A percentile compares a stretch with the other conserved stretches of the same genome.
Evolutionary conservation across 1,140 invertebrate species (phyloP).

Genomic region (Heliconius melpomene): DNA sequence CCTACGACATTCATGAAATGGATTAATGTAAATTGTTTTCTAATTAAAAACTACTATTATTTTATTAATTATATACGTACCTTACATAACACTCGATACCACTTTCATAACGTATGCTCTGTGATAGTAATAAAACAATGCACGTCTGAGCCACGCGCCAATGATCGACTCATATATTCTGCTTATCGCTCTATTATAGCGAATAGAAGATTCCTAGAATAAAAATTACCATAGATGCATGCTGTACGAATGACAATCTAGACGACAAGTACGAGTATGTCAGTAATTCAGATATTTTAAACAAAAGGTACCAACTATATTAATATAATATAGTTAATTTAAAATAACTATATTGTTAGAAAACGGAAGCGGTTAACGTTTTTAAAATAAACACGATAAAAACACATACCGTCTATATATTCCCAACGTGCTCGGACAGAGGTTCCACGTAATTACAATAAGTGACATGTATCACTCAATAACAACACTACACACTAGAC

Average conservation of each 20-base stretch:
- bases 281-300: conserved; percentile 17
- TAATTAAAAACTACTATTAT: too few relatives aligned
- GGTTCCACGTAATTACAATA: too few relatives aligned
- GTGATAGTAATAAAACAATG: conserved; percentile 37
- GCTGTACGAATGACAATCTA: conserved; percentile 30
- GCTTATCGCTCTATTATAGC: conserved; percentile 38
- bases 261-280: neutral
- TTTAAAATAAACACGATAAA: too few relatives aligned
- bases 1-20: too few relatives aligned
- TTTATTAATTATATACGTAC: neutral
- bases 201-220: conserved; percentile 39
- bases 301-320: neutral
- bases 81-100: neutral
- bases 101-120: neutral
- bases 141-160: conserved; percentile 44
- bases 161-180: conserved; percentile 40
- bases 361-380: too few relatives aligned
- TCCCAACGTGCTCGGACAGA: too few relatives aligned
- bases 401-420: too few relatives aligned
- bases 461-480: too few relatives aligned
- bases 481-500: too few relatives aligned
- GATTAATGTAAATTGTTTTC: too few relatives aligned
- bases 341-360: too few relatives aligned
- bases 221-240: conserved; percentile 32
- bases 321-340: neutral